Percentiles rank a stretch among this genome's conserved stretches.
phyloP scores from a whole-genome alignment of 2,113 vertebrate species.

The Cyphomyrus plagiostoma region DNA sequence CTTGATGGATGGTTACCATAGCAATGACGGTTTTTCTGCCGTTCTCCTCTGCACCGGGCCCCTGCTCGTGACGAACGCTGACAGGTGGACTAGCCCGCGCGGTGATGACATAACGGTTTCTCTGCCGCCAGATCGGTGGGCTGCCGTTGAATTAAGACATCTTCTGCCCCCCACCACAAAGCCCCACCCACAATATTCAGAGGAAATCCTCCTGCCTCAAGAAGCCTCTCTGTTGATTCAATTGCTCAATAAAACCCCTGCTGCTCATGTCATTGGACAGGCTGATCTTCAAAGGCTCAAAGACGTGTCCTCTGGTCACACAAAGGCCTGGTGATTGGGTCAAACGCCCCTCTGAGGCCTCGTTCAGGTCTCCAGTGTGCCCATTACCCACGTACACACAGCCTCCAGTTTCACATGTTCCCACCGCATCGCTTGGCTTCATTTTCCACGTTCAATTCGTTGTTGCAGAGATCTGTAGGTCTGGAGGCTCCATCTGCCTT shows the following conservation, averaged over 20 bases:
- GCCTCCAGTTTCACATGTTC: not conserved
- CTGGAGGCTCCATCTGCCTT: not conserved
- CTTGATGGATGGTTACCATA: conserved; percentile 7
- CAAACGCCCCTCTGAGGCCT: no score
- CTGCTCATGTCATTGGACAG: not conserved
- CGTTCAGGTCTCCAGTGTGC: no score
- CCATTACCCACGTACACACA: not conserved
- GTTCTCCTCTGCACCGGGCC: not conserved
- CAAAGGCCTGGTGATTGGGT: not conserved
- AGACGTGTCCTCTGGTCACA: not conserved
- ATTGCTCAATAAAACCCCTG: conserved; percentile 20
- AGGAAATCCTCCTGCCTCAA: not conserved
- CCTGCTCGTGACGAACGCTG: not conserved
- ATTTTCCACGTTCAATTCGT: not conserved
- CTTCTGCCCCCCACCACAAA: not conserved
- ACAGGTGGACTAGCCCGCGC: not conserved
- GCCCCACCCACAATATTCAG: not conserved
- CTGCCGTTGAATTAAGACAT: not conserved
- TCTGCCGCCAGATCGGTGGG: not conserved
- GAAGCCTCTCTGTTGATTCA: not conserved
- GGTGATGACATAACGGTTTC: not conserved
- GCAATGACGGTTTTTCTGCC: not conserved
- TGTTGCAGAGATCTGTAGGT: not conserved
- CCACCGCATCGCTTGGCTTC: not conserved
- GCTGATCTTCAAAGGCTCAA: conserved; percentile 13